phyloP scores from a whole-genome alignment of 1,140 invertebrate species.

The Gyrodactylus bullatarudis region DNA sequence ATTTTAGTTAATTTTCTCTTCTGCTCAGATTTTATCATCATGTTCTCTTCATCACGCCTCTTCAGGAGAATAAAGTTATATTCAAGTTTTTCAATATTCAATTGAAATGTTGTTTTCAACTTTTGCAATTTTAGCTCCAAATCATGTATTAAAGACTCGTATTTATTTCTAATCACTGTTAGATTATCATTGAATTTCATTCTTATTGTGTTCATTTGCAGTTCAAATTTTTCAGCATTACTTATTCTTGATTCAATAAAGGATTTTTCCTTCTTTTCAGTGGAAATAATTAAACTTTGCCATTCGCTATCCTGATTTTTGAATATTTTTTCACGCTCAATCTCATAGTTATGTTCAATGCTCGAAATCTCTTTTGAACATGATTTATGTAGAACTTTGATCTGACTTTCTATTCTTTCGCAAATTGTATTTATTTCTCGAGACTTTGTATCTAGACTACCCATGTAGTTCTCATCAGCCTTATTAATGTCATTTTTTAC shows the following conservation, averaged over 20 bases:
- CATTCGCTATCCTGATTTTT: background rate
- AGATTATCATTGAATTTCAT: background rate
- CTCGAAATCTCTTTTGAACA: background rate
- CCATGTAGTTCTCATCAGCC: background rate
- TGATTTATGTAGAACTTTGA: background rate
- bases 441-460: background rate
- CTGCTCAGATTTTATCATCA: conserved; percentile 41
- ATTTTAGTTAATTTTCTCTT: conserved; percentile 33
- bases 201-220: background rate
- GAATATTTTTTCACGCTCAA: background rate
- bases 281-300: background rate
- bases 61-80: conserved; percentile 50
- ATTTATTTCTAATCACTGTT: background rate
- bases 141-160: conserved; percentile 18
- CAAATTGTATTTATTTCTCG: background rate
- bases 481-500: background rate
- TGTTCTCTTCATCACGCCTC: conserved; percentile 46
- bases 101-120: conserved; percentile 31
- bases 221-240: background rate
- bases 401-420: background rate
- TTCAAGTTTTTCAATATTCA: conserved; percentile 49
- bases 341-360: background rate
- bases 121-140: conserved; percentile 39
- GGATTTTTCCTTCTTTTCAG: background rate
- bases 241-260: background rate